Conservation (phyloP, 1,140 invertebrate genomes). For the Meteorus sp. region DNA sequence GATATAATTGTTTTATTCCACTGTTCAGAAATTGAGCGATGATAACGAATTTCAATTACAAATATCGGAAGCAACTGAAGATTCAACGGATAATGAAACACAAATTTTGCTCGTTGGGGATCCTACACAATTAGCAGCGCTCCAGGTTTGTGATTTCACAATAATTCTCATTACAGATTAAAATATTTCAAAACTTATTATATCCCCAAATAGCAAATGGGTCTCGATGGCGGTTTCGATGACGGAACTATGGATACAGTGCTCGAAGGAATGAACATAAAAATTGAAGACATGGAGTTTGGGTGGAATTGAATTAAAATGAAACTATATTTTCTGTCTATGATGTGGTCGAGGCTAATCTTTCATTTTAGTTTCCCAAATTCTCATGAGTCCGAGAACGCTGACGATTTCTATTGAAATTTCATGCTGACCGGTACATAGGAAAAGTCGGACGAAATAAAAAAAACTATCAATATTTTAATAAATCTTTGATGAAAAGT, state of each 20-base stretch:
- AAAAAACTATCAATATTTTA: neutral
- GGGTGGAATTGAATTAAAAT: constrained; percentile 36
- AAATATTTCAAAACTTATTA: too few relatives aligned
- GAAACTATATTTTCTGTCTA: neutral
- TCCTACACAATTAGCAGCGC: constrained; percentile 45
- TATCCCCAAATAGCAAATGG: constrained; percentile 40
- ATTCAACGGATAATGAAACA: constrained; percentile 41
- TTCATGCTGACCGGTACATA: neutral
- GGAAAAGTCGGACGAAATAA: neutral
- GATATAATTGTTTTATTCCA: neutral
- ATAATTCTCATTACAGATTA: constrained; percentile 9
- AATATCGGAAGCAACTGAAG: constrained; percentile 36
- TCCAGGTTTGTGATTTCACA: constrained; percentile 38
- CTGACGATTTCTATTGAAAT: too few relatives aligned
- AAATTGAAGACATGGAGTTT: constrained; percentile 48
- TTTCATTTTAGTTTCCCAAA: too few relatives aligned
- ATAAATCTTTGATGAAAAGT: neutral
- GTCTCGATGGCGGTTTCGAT: constrained; percentile 41
- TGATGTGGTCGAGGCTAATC: too few relatives aligned
- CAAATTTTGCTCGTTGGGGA: constrained; percentile 49
- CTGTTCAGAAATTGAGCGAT: constrained; percentile 28
- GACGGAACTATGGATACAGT: constrained; percentile 42
- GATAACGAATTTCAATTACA: constrained; percentile 39
- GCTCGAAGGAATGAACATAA: constrained; percentile 46
- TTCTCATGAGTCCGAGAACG: too few relatives aligned